Percentiles rank a stretch among this genome's conserved stretches.
These are phyloP conservation scores for Axinella damicornis DNA, from an alignment of 37 sponge, comb jelly and placozoan species.

Conservation along the genomic window DNA sequence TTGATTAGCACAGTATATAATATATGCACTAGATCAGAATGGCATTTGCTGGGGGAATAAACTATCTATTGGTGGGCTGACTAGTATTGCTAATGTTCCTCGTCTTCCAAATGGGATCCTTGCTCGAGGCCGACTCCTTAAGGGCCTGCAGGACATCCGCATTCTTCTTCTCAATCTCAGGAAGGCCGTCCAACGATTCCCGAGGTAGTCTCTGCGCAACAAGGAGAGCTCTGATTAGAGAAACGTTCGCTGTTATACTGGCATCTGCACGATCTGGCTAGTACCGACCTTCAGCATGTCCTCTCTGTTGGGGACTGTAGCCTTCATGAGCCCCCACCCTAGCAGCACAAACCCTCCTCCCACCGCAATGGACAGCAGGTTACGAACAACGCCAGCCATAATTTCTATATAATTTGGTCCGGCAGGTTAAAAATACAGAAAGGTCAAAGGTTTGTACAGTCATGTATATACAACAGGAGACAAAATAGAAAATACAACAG, in stretches of 20 bases:
- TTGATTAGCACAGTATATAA: not conserved
- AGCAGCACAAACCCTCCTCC: constrained; percentile 16
- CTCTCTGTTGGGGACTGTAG: constrained; percentile 36
- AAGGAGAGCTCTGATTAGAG: too few species aligned
- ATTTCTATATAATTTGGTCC: too few species aligned
- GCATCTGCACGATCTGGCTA: too few species aligned
- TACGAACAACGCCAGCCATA: not conserved
- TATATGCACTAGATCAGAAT: too few species aligned
- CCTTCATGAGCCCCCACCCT: constrained; percentile 68
- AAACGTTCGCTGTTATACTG: too few species aligned
- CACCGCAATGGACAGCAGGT: not conserved
- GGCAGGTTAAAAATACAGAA: too few species aligned
- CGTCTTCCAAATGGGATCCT: constrained; percentile 49
- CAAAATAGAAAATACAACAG: too few species aligned
- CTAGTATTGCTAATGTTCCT: not conserved
- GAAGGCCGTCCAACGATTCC: not conserved
- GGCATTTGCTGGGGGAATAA: too few species aligned
- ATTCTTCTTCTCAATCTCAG: constrained; percentile 18
- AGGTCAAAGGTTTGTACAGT: too few species aligned
- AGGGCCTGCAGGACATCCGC: constrained; percentile 21
- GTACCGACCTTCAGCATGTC: constrained; percentile 43
- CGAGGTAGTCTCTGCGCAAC: not conserved
- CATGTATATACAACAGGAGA: too few species aligned
- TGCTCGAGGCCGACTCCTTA: constrained; percentile 5
- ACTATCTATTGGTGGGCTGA: too few species aligned